Evolutionary conservation across 2,888 invertebrate species (phyloP), one percentile per base, ranked within the genome.

Genomic region (Pristionchus maxplancki): DNA sequence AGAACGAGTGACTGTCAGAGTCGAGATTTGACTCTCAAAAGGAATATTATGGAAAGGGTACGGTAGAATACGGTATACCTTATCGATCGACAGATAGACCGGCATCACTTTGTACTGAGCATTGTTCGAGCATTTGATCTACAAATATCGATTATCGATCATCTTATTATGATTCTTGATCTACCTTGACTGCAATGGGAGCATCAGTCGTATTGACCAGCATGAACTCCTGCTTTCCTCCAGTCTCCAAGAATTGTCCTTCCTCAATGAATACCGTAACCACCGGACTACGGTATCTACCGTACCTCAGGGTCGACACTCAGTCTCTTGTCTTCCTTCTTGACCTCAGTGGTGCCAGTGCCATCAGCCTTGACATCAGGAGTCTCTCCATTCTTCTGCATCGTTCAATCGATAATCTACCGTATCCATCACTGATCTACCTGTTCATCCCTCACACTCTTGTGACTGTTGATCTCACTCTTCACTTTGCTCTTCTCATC

Each of bases 111-210:
- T 40, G 37, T 34, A 84, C 37, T 34, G 82, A 4, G 83, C 83
- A 31, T 58, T 84, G 82, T 84, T 84, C 40, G 83, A 84, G 34
- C 58, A 84, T 58, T 84, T 84, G 58, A 58, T 84, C 83, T 84
- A 13, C 34, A 34, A 84, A 28, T 48, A 81, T 81, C 48, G 20
- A 48, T 81, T 48, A 71, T 71, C 37, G 31, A 81, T 81, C 11
- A 3, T 17, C 28, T 5, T n/a, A n/a, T 6, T 44, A 6, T 44
- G 44, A 44, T 44, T 11, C 11, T 44, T 44, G 44, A 44, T 44
- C 44, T 58, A 84, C 83, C 83, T 84, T 84, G 37, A 84, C 83
- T 24, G 83, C 83, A 20, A 84, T 31, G 11, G 40, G 40, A 48
- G 40, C 24, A 37, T 84, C 58, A 11, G 58, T 84, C 28, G 83